Base-by-base conservation (phyloP, 2,888 invertebrate genomes). In the Zelleria hepariella region DNA sequence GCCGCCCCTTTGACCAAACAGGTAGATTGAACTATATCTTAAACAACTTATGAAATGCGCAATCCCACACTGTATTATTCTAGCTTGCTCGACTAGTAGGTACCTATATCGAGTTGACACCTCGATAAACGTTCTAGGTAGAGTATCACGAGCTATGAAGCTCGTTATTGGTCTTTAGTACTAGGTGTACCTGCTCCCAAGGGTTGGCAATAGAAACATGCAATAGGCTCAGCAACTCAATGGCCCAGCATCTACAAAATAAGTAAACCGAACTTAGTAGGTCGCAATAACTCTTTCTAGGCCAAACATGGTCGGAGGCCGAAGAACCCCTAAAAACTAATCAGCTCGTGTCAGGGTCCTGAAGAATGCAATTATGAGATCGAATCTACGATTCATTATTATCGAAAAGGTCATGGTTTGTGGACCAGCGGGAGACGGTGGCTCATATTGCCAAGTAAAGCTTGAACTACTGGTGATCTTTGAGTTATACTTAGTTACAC, bases 391-490 rank as follows among this genome's bases (percentile, higher is more conserved):
- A 42, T 42, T 42, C 32, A 69, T 71, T 68, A 62, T 54, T 54
- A 54, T 24, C 20, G 61, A 58, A 76, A 75, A 77, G 77, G 77
- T 76, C 74, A 75, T 67, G 68, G 70, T 68, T 75, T 75, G 67
- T 77, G 64, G 75, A 76, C 68, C 78, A 70, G 63, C 64, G 65
- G 69, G 71, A 69, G 69, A 68, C 76, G 70, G 76, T 71, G 72
- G 77, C 78, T 78, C 80, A 78, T 79, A 76, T 70, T 42, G 15
- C 15, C 15, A 42, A 2, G 32, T 10, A 42, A 42, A 15, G 15
- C 32, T 42, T 10, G 15, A 42, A 15, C 15, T 4, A 42, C 15
- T 42, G 32, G 32, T 42, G 32, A 42, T 4, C 32, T 42, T 42
- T 42, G 10, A 42, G n/a, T 42, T 15, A 42, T 15, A 42, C 15